Evolutionary conservation across 2,797 vertebrate genomes (phyloP), one percentile per base, ranked within the genome.

Genomic region (Petrocephalus sullivani): DNA sequence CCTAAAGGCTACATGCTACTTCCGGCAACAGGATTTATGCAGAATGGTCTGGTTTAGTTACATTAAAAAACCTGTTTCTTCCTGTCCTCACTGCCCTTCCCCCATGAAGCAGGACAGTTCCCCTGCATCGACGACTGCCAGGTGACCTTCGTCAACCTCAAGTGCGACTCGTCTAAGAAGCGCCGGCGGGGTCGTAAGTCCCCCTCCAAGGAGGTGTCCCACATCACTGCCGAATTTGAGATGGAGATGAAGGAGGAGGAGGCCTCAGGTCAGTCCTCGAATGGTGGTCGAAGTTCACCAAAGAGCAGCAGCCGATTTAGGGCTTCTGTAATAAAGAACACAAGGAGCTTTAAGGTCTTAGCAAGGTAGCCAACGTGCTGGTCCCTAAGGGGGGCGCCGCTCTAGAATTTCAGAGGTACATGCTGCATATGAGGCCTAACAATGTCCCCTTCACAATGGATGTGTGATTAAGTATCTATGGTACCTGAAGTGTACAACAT

Each of bases 121-220:
- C 96, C 95, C 85, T 97, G 95, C 90, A 96, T 96, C 85, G 97
- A 99, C 19, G 96, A 97, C 93, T 98, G 97, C 93, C 97, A 97
- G 60, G 95, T 99, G 86, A 98, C 97, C 0, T 99, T 98, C 19
- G 96, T 99, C 90, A 98, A 97, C 88, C 95, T 99, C 86, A 99
- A 98, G 92, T 99, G 98, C 0, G 98, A 99, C 91, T 98, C 98
- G 0, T 98, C 98, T 1, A 99, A 97, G 95, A 98, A 98, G 90
- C 96, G 96, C 10, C 92, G 97, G 0, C 95, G 97, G 4, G 98
- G 98, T 46, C 97, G 98, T 87, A 98, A 98, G 90, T 98, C 98
- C 0, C 97, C 97, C 0, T 96, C 97, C 0, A 99, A 98, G 91
- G 98, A 99, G 91, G 97, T 98, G 87, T 98, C 97, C 0, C 97